These are phyloP conservation scores for Perca fluviatilis DNA, from an alignment of 2,113 vertebrate species.

Conservation along the genomic window DNA sequence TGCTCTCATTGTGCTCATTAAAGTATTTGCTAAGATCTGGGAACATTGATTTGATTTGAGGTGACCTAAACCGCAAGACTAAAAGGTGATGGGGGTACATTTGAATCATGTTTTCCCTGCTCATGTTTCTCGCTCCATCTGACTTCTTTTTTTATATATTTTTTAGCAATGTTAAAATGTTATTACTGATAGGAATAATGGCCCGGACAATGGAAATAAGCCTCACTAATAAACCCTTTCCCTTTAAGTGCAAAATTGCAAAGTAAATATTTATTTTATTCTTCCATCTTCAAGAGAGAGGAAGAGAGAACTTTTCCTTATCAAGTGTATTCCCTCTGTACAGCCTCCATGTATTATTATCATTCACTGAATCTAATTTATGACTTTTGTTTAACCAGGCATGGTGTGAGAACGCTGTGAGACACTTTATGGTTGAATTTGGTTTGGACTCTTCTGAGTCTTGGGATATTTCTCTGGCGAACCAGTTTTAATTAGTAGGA, in stretches of 20 bases:
- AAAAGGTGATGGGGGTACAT: not conserved
- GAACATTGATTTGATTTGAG: not conserved
- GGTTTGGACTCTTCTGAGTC: slow-evolving; percentile 52
- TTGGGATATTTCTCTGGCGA: slow-evolving; percentile 57
- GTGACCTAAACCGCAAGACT: not conserved
- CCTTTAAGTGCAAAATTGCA: slow-evolving; percentile 8
- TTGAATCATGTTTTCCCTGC: not conserved
- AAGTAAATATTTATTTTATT: slow-evolving; percentile 27
- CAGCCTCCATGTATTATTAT: slow-evolving; percentile 50
- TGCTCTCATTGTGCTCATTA: not conserved
- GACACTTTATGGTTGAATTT: slow-evolving; percentile 66
- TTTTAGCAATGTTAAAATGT: not conserved
- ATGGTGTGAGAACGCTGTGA: slow-evolving; percentile 18
- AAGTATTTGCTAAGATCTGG: not conserved
- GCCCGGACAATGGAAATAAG: not conserved
- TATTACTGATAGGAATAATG: not conserved
- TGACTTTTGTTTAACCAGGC: slow-evolving; percentile 67
- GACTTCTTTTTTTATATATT: not conserved
- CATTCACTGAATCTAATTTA: slow-evolving; percentile 68
- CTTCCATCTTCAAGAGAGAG: slow-evolving; percentile 10
- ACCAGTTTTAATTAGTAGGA: slow-evolving; percentile 77
- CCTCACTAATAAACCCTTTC: not conserved
- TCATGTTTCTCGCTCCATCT: not conserved
- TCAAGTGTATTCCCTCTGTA: slow-evolving; percentile 22
- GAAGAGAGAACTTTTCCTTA: slow-evolving; percentile 41